A percentile compares a stretch with the other conserved stretches of the same genome.
These are phyloP conservation scores for Columba livia DNA, from an alignment of 2,113 vertebrate species.

Conservation along the genomic window DNA sequence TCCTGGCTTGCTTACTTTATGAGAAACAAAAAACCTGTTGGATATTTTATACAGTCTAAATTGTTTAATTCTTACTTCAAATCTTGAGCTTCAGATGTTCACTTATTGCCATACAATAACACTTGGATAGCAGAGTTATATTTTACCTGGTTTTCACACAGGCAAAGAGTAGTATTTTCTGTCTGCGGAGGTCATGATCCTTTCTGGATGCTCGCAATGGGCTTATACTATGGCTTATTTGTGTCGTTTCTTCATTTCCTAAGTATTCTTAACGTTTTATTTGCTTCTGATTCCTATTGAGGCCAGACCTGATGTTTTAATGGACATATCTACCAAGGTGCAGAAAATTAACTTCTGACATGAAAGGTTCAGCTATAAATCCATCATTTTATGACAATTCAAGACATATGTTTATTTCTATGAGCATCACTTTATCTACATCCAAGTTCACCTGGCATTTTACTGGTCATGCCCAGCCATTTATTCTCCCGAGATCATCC, in stretches of 20 bases:
- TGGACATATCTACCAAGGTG: not conserved
- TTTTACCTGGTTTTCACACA: not conserved
- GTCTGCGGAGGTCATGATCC: not conserved
- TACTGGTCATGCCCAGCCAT: not conserved
- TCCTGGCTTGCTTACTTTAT: slow-evolving; percentile 81
- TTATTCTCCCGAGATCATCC: not conserved
- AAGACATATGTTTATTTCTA: not conserved
- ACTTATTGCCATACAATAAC: not conserved
- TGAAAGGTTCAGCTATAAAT: not conserved
- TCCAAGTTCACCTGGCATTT: not conserved
- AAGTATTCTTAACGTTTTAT: not conserved
- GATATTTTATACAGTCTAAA: not conserved
- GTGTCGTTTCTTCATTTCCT: not conserved
- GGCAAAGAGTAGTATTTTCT: not conserved
- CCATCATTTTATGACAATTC: not conserved
- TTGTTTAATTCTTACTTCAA: not conserved
- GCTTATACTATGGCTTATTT: not conserved
- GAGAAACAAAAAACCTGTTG: not conserved
- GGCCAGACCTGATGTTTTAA: not conserved
- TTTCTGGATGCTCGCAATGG: not conserved
- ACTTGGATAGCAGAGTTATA: not conserved
- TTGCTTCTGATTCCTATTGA: not conserved
- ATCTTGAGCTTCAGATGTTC: not conserved
- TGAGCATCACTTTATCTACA: not conserved
- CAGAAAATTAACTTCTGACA: not conserved